Percentiles rank a stretch among this genome's conserved stretches.
Evolutionary conservation across 2,888 invertebrate genomes (phyloP).

Genomic region (Zeuzera pyrina): DNA sequence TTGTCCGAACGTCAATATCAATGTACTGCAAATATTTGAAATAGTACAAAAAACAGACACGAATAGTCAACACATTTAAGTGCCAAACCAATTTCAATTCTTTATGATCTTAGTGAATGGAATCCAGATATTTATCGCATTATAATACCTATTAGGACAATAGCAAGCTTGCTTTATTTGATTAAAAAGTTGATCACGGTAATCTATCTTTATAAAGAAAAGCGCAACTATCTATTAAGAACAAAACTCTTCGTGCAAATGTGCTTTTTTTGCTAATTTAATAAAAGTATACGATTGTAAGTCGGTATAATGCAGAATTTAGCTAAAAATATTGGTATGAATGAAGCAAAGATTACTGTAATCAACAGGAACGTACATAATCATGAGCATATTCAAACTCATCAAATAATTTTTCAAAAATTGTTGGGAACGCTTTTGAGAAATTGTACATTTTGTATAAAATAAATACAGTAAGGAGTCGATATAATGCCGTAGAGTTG

Average conservation of each 20-base stretch:
- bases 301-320: neutral
- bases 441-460: constrained; percentile 70
- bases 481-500: constrained; percentile 54
- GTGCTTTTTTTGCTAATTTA: too few relatives aligned
- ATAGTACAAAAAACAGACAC: constrained; percentile 40
- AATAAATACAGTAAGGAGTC: constrained; percentile 63
- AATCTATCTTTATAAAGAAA: too few relatives aligned
- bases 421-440: constrained; percentile 56
- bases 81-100: constrained; percentile 58
- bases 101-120: constrained; percentile 21
- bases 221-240: too few relatives aligned
- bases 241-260: too few relatives aligned
- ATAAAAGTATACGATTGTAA: neutral
- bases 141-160: constrained; percentile 28
- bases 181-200: too few relatives aligned
- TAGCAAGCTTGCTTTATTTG: constrained; percentile 39
- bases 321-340: neutral
- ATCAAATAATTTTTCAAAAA: constrained; percentile 4
- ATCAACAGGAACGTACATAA: too few relatives aligned
- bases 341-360: too few relatives aligned
- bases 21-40: constrained; percentile 27
- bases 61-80: constrained; percentile 36
- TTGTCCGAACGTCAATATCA: constrained; percentile 32
- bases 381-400: neutral
- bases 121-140: constrained; percentile 12